A percentile compares a stretch with the other conserved stretches of the same genome.
These are phyloP conservation scores for Arctocebus calabarensis DNA, from an alignment of 2,797 vertebrate genomes.

Conservation along the genomic window DNA sequence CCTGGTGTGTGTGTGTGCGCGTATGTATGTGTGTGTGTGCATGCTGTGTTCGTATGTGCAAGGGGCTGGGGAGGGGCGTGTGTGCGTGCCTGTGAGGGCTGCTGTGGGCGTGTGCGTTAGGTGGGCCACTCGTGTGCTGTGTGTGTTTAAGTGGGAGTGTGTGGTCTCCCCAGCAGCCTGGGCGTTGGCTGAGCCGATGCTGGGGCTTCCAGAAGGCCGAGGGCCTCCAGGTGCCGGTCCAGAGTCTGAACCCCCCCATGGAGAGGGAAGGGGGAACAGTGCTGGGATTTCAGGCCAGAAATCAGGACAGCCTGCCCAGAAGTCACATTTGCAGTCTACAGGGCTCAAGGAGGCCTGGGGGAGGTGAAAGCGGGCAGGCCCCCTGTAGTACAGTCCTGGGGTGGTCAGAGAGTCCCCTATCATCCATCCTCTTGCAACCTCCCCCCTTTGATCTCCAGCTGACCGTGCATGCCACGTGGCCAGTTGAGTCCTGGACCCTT, in stretches of 20 bases:
- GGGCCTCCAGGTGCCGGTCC: slow-evolving; percentile 55
- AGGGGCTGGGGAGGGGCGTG: slow-evolving; percentile 50
- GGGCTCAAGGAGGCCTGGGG: slow-evolving; percentile 61
- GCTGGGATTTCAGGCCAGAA: neutral
- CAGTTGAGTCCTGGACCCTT: slow-evolving; percentile 81
- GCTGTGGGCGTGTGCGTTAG: slow-evolving; percentile 15
- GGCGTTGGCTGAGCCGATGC: slow-evolving; percentile 61
- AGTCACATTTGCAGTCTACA: slow-evolving; percentile 48
- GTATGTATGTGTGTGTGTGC: slow-evolving; percentile 64
- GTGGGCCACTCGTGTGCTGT: slow-evolving; percentile 25
- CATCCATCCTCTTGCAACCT: slow-evolving; percentile 72
- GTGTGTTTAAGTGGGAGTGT: slow-evolving; percentile 43
- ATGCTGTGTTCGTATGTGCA: slow-evolving; percentile 76
- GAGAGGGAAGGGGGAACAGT: neutral
- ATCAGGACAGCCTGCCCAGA: neutral
- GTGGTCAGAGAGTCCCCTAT: slow-evolving; percentile 66
- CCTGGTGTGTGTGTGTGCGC: slow-evolving; percentile 63
- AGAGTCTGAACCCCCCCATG: slow-evolving; percentile 16
- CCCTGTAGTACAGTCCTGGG: slow-evolving; percentile 81
- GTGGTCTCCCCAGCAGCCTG: slow-evolving; percentile 15
- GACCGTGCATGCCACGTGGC: slow-evolving; percentile 87
- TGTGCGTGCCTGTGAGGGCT: slow-evolving; percentile 44
- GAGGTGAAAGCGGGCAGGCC: neutral
- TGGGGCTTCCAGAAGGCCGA: slow-evolving; percentile 56
- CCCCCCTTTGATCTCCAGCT: slow-evolving; percentile 76